phyloP scores from a whole-genome alignment of 2,113 vertebrate species.

The Pelecanoides urinatrix region DNA sequence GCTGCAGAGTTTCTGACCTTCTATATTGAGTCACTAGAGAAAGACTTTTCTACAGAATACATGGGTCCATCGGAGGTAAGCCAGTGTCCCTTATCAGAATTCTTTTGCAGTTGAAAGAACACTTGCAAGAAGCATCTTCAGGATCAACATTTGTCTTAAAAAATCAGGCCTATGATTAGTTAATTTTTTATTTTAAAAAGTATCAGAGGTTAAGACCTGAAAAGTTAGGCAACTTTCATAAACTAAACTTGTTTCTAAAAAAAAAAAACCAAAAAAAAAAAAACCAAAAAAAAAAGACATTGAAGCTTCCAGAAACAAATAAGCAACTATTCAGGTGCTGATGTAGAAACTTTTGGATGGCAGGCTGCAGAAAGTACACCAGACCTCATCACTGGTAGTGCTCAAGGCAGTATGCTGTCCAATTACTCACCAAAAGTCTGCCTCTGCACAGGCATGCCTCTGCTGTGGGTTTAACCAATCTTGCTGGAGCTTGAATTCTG shows the following conservation, averaged over 20 bases:
- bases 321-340: not conserved
- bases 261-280: no score
- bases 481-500: not conserved
- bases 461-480: not conserved
- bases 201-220: not conserved
- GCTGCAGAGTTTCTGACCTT: conserved; percentile 82
- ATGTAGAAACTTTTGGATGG: not conserved
- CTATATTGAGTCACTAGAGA: conserved; percentile 82
- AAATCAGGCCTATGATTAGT: no score
- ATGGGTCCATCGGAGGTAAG: conserved; percentile 75
- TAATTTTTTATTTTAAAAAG: not conserved
- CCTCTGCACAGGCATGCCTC: not conserved
- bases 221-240: not conserved
- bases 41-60: not conserved
- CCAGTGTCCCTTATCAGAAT: not conserved
- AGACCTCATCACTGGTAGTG: not conserved
- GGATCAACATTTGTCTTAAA: not conserved
- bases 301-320: not conserved
- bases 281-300: not conserved
- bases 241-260: not conserved
- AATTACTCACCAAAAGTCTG: not conserved
- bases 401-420: not conserved
- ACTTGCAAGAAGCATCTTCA: not conserved
- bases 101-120: not conserved
- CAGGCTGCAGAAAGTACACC: not conserved